Conservation (phyloP, 2,888 invertebrate genomes). For the Nymphalis polychloros region DNA sequence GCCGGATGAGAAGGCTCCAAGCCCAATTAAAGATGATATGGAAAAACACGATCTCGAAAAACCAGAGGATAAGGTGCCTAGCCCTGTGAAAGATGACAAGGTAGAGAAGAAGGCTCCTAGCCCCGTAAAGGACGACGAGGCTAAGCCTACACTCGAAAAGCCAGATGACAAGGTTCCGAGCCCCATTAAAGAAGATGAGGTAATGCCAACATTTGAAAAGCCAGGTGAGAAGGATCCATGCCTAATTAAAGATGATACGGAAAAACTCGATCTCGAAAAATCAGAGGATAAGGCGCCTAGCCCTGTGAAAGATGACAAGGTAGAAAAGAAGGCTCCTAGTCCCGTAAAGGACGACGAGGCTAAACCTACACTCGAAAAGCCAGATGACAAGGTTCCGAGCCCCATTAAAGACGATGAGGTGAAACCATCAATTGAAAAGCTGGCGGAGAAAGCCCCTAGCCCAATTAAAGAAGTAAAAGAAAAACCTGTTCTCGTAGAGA, state of each 20-base stretch:
- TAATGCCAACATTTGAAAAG: neutral
- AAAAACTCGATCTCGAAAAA: neutral
- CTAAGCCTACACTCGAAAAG: conserved; percentile 12
- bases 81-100: conserved; percentile 5
- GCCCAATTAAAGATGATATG: conserved; percentile 4
- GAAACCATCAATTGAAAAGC: conserved; percentile 1
- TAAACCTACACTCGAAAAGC: neutral
- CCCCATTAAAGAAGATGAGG: no score
- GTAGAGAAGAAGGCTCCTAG: neutral
- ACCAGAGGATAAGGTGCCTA: conserved; percentile 18
- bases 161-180: no score
- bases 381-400: neutral
- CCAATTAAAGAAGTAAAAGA: neutral
- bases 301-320: neutral
- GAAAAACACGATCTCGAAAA: neutral
- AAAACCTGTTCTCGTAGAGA: neutral
- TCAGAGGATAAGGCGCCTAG: neutral
- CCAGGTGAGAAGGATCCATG: neutral
- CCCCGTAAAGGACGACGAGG: neutral
- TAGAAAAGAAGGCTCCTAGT: conserved; percentile 13
- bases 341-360: conserved; percentile 1
- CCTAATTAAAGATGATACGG: neutral
- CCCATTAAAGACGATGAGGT: neutral
- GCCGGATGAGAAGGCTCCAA: conserved; percentile 25
- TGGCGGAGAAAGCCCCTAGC: neutral